Conservation (phyloP, 2,797 vertebrate species). For the Danio tinwini region DNA sequence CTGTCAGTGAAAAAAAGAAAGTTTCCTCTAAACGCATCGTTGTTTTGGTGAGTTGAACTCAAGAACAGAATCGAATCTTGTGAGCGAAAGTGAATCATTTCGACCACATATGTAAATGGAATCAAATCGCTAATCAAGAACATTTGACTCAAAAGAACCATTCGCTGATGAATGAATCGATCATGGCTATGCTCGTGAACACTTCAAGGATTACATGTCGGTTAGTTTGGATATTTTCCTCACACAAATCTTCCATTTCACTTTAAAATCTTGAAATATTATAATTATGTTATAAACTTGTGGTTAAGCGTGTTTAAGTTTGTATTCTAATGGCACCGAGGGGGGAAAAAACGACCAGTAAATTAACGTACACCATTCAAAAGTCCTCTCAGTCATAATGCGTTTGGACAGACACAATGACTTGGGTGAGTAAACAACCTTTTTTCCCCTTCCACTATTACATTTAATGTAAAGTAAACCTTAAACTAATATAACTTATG, state of each 20-base stretch:
- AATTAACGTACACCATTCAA: too few relatives aligned
- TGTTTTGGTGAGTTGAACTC: not conserved
- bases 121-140: not conserved
- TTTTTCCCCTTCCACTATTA: not conserved
- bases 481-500: not conserved
- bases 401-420: not conserved
- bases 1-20: too few relatives aligned
- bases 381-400: not conserved
- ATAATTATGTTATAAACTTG: not conserved
- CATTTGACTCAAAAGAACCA: not conserved
- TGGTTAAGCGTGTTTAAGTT: not conserved
- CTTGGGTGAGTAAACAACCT: not conserved
- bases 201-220: not conserved
- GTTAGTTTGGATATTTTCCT: not conserved
- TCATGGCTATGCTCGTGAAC: not conserved
- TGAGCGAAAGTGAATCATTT: not conserved
- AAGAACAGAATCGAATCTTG: not conserved
- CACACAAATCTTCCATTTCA: not conserved
- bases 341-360: not conserved
- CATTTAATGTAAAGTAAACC: not conserved
- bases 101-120: not conserved
- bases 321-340: not conserved
- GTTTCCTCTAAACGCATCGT: not conserved
- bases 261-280: not conserved
- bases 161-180: not conserved